Conservation (phyloP, 2,888 invertebrate genomes). For the Mythimna impura region DNA sequence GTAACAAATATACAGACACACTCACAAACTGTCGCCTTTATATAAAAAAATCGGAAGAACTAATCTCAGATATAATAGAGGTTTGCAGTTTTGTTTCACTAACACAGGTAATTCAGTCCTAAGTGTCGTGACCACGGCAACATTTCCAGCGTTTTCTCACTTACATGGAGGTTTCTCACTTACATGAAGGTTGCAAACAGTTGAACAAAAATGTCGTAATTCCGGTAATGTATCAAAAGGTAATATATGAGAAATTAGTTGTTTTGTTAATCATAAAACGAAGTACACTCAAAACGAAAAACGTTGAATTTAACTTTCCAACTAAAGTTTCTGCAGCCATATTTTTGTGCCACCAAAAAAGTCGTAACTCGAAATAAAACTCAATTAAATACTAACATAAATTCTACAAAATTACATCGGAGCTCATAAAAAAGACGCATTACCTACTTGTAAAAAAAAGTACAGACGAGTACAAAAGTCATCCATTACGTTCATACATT, state of each 20-base stretch:
- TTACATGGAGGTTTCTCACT: no score
- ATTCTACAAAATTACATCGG: slow-evolving; percentile 46
- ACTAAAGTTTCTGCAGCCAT: slow-evolving; percentile 36
- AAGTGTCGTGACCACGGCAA: no score
- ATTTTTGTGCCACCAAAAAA: slow-evolving; percentile 39
- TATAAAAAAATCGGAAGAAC: no score
- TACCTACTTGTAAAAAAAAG: slow-evolving; percentile 41
- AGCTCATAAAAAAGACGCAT: slow-evolving; percentile 52
- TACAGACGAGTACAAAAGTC: slow-evolving; percentile 31
- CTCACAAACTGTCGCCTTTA: no score
- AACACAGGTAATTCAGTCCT: no score
- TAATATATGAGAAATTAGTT: not conserved
- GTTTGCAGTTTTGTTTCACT: no score
- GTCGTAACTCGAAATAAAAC: slow-evolving; percentile 51
- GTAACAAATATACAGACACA: no score
- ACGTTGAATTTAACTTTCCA: not conserved
- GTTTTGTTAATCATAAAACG: slow-evolving; percentile 2
- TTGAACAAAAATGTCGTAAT: not conserved
- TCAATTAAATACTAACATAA: slow-evolving; percentile 57
- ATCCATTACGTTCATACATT: slow-evolving; percentile 58
- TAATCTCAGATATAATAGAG: no score
- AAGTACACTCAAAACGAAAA: slow-evolving; percentile 18
- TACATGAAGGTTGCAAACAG: no score
- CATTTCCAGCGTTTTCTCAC: no score
- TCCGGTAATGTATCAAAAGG: not conserved